These are phyloP conservation scores for Alca torda DNA, from an alignment of 2,797 vertebrate genomes.

Conservation along the genomic window DNA sequence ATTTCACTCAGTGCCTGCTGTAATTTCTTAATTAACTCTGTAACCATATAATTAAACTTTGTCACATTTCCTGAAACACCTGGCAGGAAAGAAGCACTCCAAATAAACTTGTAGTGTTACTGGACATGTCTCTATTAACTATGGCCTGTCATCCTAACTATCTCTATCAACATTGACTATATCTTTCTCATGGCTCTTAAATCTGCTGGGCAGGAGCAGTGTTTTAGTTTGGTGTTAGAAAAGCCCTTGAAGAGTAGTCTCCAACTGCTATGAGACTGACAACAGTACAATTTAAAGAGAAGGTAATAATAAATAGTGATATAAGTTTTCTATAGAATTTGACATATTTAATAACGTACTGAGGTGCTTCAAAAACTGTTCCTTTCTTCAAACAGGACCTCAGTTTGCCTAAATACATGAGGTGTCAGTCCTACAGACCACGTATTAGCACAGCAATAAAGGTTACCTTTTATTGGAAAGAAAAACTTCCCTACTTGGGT, in stretches of 20 bases:
- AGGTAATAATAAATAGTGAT: not conserved
- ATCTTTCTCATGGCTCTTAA: not conserved
- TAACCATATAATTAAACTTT: slow-evolving; percentile 12
- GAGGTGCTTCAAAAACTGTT: not conserved
- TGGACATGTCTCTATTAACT: not conserved
- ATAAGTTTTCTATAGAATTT: not conserved
- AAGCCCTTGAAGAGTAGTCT: not conserved
- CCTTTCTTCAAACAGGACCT: not conserved
- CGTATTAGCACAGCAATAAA: not conserved
- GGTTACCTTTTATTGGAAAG: not conserved
- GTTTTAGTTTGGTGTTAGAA: not conserved
- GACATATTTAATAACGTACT: not conserved
- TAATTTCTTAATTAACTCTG: slow-evolving; percentile 28
- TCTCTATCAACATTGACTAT: not conserved
- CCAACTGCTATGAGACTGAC: not conserved
- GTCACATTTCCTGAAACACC: slow-evolving; percentile 9
- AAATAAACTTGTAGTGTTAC: not conserved
- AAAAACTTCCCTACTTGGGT: not conserved
- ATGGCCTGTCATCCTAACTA: not conserved
- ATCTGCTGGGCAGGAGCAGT: not conserved
- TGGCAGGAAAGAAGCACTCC: not conserved
- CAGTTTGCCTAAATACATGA: not conserved
- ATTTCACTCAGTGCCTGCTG: not conserved
- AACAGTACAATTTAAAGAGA: not conserved
- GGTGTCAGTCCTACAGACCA: not conserved